Base-by-base conservation (phyloP, 2,797 vertebrate species). In the Semotilus atromaculatus region DNA sequence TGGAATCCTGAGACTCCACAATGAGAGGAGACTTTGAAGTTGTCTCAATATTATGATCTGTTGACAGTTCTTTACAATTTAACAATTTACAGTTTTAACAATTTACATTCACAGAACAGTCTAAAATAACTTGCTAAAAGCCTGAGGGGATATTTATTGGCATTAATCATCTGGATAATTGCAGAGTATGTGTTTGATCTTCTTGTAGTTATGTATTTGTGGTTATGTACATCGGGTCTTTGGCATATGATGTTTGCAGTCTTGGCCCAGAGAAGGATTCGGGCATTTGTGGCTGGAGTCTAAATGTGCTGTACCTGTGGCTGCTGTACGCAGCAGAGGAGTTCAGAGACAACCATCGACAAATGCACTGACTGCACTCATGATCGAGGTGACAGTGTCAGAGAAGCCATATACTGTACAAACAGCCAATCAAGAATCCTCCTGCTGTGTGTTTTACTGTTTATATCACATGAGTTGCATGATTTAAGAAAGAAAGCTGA, bases 31-130 rank as follows among this genome's bases (percentile, higher is more conserved):
- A 23, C 58, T 83, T 81, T 64, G 53, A 67, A 67, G 45, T 48
- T 51, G 36, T 80, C 38, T 67, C 34, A 81, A 72, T 74, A 82
- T 82, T 74, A 82, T 82, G 74, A 78, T 68, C 60, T 58, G 58
- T 62, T 70, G 60, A 72, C 14, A 13, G 64, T 31, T 53, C 18
- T n/a, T n/a, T n/a, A n/a, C n/a, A n/a, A n/a, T 55, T 43, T 55
- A 45, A 60, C 2, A 9, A 45, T 71, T 48, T 43, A 26, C 31
- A 66, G n/a, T n/a, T 55, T 43, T 55, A 45, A 60, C 2, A 9
- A 45, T 71, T 48, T 43, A 26, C 31, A 66, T 64, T 66, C 23
- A 55, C 36, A 76, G 62, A 85, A 68, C 36, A 36, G 51, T 23
- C 55, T 19, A 31, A 70, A 38, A 67, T 67, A 7, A 9, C 34